Evolutionary conservation across 2,797 vertebrate species (phyloP), one percentile per base, ranked within the genome.

Genomic region (Malurus leucopterus): DNA sequence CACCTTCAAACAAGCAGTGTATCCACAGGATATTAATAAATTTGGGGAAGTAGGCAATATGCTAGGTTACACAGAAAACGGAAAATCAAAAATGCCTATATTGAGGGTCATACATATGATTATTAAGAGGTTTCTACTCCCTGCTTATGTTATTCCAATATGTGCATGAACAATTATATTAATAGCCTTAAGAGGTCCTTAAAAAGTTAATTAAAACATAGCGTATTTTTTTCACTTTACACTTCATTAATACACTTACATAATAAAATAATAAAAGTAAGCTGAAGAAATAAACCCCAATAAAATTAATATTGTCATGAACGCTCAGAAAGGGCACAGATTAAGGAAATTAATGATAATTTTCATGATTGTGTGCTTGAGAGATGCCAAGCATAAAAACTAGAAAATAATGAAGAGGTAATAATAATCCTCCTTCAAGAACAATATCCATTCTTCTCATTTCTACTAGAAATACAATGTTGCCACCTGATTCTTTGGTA

Each of bases 1-100:
- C 84, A 84, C 82, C 88, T 92, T 93, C 88, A 94, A 92, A 90
- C 67, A 93, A 81, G 72, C 74, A 80, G 65, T 67, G 50, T 77
- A 84, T 82, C 88, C 85, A 84, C 64, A 84, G 82, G 92, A 90
- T 78, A 95, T 78, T 93, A 92, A 94, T 77, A 92, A 85, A 94
- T 93, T 14, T 63, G 53, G 41, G 64, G 30, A 68, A 89, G 74
- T 46, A 44, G 36, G 26, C 51, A 89, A 49, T 86, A 85, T 69
- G 75, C 72, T 86, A 93, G 91, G 84, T 83, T 89, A 62, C 53
- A 64, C 4, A 80, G 72, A 78, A 84, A 67, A 89, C 26, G 40
- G 84, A 65, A 93, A 85, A 87, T 59, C 51, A 72, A 80, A 78
- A 69, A 63, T 11, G 9, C 43, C 63, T 50, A 15, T 50, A 30